Evolutionary conservation across 2,113 vertebrate genomes (phyloP).

Genomic region (Corythaixoides concolor): DNA sequence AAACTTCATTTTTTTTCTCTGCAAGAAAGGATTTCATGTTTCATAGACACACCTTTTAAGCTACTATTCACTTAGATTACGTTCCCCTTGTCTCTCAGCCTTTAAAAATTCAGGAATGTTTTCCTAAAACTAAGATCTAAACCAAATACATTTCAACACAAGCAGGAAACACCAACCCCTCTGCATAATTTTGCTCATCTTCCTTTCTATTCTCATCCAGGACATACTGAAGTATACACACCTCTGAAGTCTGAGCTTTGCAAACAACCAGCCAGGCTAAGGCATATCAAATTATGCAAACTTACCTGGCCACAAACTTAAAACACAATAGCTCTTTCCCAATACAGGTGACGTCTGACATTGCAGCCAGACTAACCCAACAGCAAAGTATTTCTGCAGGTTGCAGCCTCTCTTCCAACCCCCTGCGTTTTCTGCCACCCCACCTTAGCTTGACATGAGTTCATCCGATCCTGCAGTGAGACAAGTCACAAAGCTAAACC

Average conservation of each 20-base stretch:
- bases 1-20: neutral
- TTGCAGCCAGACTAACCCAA: neutral
- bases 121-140: neutral
- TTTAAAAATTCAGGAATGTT: neutral
- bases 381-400: neutral
- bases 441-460: neutral
- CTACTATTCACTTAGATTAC: neutral
- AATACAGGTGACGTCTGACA: neutral
- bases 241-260: neutral
- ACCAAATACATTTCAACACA: neutral
- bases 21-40: neutral
- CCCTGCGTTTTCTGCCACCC: neutral
- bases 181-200: neutral
- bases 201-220: neutral
- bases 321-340: neutral
- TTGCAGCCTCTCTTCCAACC: neutral
- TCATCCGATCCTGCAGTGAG: neutral
- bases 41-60: neutral
- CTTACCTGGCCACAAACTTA: neutral
- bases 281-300: neutral
- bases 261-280: neutral
- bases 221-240: neutral
- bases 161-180: neutral
- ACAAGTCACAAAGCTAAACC: neutral
- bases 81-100: neutral